Percentiles rank a stretch among this genome's conserved stretches.
These are phyloP conservation scores for Linnaemya tessellans DNA, from an alignment of 2,888 invertebrate species.

Conservation along the genomic window DNA sequence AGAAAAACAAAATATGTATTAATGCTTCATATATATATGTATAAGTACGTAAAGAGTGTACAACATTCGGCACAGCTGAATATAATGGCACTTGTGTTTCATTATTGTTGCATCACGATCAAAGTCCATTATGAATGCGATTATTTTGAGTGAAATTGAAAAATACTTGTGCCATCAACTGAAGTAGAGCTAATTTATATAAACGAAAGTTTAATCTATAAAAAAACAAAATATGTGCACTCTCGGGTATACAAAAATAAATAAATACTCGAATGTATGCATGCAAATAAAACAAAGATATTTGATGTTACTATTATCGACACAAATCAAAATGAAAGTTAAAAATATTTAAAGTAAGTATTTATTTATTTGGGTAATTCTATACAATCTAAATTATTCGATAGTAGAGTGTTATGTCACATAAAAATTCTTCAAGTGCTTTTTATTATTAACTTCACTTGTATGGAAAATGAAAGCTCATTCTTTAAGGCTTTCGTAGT, in stretches of 20 bases:
- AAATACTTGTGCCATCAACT: neutral
- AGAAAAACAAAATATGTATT: too few relatives aligned
- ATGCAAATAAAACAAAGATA: neutral
- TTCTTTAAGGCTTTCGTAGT: too few relatives aligned
- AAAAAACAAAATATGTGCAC: neutral
- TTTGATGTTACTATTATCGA: neutral
- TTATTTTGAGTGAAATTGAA: neutral
- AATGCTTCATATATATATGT: too few relatives aligned
- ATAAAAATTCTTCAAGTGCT: too few relatives aligned
- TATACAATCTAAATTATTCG: neutral
- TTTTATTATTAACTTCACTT: too few relatives aligned
- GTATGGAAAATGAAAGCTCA: too few relatives aligned
- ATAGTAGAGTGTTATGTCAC: too few relatives aligned
- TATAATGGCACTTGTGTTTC: neutral
- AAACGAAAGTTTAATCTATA: neutral
- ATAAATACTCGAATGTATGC: too few relatives aligned
- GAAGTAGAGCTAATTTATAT: neutral
- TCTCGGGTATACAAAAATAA: too few relatives aligned
- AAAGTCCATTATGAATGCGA: neutral
- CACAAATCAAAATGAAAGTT: too few relatives aligned
- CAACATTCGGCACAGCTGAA: neutral
- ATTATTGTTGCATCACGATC: neutral
- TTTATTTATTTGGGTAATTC: neutral
- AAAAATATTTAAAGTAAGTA: too few relatives aligned
- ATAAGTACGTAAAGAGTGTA: neutral